These are phyloP conservation scores for Lasioglossum marginatum DNA, from an alignment of 2,888 invertebrate genomes.

Conservation along the genomic window DNA sequence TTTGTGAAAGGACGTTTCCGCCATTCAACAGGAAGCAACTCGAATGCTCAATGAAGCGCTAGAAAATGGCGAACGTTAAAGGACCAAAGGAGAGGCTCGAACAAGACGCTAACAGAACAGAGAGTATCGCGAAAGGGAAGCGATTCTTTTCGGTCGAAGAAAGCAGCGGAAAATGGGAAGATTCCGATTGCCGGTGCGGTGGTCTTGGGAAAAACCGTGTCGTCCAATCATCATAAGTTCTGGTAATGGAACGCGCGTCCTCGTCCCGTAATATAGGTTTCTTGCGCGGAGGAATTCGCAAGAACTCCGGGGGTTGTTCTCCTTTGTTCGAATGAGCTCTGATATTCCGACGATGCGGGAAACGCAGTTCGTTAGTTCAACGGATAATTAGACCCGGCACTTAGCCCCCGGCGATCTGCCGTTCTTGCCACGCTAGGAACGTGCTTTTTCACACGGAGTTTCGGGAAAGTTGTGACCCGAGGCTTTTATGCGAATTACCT, in stretches of 20 bases:
- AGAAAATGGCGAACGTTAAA: neutral
- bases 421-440: constrained; percentile 31
- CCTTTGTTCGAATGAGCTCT: constrained; percentile 17
- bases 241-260: constrained; percentile 27
- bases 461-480: neutral
- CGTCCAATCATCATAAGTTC: constrained; percentile 44
- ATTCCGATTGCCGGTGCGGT: neutral
- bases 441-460: constrained; percentile 29
- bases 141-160: neutral
- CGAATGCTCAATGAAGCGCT: neutral
- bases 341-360: constrained; percentile 50
- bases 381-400: constrained; percentile 53
- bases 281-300: constrained; percentile 38
- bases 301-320: neutral
- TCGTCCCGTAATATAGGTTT: constrained; percentile 23
- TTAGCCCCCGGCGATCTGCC: constrained; percentile 30
- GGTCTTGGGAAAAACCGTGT: constrained; percentile 2
- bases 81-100: neutral
- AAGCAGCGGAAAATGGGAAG: neutral
- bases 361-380: constrained; percentile 54
- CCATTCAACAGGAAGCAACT: neutral
- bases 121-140: neutral
- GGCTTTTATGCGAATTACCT: constrained; percentile 10
- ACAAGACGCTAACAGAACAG: neutral
- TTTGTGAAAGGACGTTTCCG: neutral